Evolutionary conservation across 2,797 vertebrate species (phyloP).

Genomic region (Poecilia velifera): DNA sequence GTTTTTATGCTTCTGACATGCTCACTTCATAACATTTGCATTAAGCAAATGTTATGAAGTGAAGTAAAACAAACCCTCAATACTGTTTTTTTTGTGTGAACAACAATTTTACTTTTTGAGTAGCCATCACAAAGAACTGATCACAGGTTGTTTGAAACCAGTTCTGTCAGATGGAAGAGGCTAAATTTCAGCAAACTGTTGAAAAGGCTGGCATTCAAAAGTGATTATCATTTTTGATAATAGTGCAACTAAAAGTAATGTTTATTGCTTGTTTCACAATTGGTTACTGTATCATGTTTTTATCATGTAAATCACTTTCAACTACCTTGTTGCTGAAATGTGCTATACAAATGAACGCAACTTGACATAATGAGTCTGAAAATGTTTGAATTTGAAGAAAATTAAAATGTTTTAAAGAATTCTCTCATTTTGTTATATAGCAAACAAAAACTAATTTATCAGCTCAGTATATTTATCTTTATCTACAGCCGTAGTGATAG

Average conservation of each 20-base stretch:
- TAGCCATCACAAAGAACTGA: not conserved
- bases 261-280: no score
- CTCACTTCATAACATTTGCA: not conserved
- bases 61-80: not conserved
- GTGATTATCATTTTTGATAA: not conserved
- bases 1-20: not conserved
- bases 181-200: no score
- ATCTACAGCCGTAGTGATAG: conserved; percentile 26
- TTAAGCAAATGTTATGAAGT: not conserved
- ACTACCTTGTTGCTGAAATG: no score
- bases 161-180: not conserved
- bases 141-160: not conserved
- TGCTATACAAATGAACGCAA: no score
- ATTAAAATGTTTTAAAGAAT: not conserved
- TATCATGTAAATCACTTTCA: no score
- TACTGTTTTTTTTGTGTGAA: not conserved
- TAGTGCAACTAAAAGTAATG: no score
- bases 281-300: no score
- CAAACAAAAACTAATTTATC: not conserved
- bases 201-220: not conserved
- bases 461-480: conserved; percentile 19
- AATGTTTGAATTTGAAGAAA: not conserved
- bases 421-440: not conserved
- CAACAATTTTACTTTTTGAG: not conserved
- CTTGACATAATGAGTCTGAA: not conserved